Base-by-base conservation (phyloP, 1,140 invertebrate genomes). In the Octopus sinensis region DNA sequence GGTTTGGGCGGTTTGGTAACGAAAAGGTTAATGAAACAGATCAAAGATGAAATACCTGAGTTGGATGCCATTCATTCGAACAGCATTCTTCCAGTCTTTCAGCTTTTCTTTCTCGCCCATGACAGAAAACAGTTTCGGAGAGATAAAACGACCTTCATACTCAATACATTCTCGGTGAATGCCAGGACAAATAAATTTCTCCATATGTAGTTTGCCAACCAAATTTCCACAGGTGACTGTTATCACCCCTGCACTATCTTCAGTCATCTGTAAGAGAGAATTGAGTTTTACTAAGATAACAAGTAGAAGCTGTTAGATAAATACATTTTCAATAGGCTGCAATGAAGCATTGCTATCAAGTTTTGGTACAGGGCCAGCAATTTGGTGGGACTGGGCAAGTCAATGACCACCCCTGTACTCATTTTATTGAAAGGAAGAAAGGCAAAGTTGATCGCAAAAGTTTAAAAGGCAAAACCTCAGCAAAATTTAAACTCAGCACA, bases 41-140 rank as follows among this genome's bases (percentile, higher is more conserved):
- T 73, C 62, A 68, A 68, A 12, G 3, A 12, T 43, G 30, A 43
- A 43, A 43, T 85, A 90, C 89, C 89, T 85, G 13, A 91, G 78
- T 83, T 90, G 90, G 56, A 87, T 84, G 9, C 90, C 88, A 82
- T 90, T 88, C 51, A 92, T 88, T 79, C 91, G 82, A 53, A 92
- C 89, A 23, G 89, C 90, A 84, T 91, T 91, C 83, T 92, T 92
- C 91, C 91, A 92, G 83, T 92, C 91, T 81, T 92, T 92, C 62
- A 91, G 86, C 80, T 89, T 90, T 54, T 91, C 89, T 83, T 91
- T 91, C 62, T 91, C 89, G 62, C 90, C 91, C 84, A 90, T 87
- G 7, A 91, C 86, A 78, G 88, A 88, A 79, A 91, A 91, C 53
- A 87, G 86, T 71, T 91, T 89, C 12, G 91, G 91, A 52, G 89